phyloP scores from a whole-genome alignment of 2,113 vertebrate species.

The Pica pica region DNA sequence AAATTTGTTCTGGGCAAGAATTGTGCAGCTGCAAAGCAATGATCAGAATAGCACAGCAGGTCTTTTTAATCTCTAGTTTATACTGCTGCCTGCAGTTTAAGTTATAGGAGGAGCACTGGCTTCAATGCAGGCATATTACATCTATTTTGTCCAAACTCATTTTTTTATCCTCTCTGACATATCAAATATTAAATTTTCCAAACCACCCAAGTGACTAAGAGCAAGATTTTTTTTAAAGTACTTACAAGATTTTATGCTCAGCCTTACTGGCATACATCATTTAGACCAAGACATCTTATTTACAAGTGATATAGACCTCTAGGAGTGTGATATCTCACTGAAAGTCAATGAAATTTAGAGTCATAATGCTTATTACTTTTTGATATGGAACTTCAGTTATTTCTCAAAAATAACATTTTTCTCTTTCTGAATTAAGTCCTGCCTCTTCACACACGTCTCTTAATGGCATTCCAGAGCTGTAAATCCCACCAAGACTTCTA shows the following conservation, averaged over 20 bases:
- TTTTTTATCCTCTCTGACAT: not conserved
- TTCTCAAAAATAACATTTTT: not conserved
- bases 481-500: not conserved
- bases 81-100: conserved; percentile 6
- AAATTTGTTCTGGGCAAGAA: not conserved
- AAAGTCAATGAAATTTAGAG: not conserved
- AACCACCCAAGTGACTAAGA: not conserved
- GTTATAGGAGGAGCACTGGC: not conserved
- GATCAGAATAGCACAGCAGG: not conserved
- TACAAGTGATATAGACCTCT: conserved; percentile 2
- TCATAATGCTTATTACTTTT: conserved; percentile 1
- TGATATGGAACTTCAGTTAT: not conserved
- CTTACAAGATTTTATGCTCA: not conserved
- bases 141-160: not conserved
- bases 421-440: not conserved
- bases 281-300: not conserved
- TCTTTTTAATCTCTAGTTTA: conserved; percentile 32
- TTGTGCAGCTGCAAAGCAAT: conserved; percentile 7
- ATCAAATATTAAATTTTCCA: conserved; percentile 19
- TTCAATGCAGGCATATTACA: not conserved
- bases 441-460: not conserved
- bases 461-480: not conserved
- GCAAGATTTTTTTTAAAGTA: not conserved
- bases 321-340: not conserved
- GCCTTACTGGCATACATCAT: not conserved